These are phyloP conservation scores for Staurois parvus DNA, from an alignment of 2,797 vertebrate species.

Conservation along the genomic window DNA sequence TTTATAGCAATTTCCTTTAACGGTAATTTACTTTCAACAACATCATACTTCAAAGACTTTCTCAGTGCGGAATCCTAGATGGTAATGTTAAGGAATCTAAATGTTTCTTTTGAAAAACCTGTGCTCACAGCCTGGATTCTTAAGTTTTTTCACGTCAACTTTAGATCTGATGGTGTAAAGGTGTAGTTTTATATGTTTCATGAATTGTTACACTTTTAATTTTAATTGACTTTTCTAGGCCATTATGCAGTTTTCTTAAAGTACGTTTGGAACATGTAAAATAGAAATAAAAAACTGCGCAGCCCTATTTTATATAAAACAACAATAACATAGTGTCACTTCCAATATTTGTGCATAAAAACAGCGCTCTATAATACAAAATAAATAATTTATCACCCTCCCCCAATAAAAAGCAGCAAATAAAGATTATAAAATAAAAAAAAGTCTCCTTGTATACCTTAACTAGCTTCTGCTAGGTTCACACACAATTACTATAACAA, in stretches of 20 bases:
- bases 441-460: too few species aligned
- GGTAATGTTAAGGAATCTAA: constrained; percentile 51
- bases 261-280: too few species aligned
- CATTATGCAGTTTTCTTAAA: neutral
- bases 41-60: constrained; percentile 58
- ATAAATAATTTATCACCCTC: too few species aligned
- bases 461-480: too few species aligned
- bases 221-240: neutral
- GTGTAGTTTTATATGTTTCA: constrained; percentile 4
- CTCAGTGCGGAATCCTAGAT: constrained; percentile 40
- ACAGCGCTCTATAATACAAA: too few species aligned
- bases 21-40: constrained; percentile 61
- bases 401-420: too few species aligned
- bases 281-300: too few species aligned
- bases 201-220: neutral
- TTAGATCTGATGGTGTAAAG: constrained; percentile 35
- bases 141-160: constrained; percentile 20
- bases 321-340: too few species aligned
- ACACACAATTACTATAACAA: too few species aligned
- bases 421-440: too few species aligned
- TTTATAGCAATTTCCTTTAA: constrained; percentile 62
- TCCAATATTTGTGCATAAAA: too few species aligned
- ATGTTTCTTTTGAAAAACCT: constrained; percentile 56
- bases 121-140: constrained; percentile 47
- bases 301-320: too few species aligned